phyloP scores from a whole-genome alignment of 2,113 vertebrate species.

The Caranx melampygus region DNA sequence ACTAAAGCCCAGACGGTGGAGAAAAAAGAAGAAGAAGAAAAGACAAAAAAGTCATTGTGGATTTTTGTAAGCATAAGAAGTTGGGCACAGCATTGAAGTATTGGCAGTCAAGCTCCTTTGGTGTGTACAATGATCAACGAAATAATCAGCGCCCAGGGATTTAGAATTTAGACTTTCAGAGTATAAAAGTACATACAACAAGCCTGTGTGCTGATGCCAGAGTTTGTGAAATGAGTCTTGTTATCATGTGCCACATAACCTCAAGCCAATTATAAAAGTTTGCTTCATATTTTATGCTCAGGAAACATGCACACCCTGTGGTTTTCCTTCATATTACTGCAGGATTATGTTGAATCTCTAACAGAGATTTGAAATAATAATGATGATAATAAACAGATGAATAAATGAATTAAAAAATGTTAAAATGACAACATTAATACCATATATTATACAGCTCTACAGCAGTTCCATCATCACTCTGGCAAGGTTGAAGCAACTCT shows the following conservation, averaged over 20 bases:
- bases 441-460: constrained; percentile 36
- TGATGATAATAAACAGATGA: background rate
- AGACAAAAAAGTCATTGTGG: constrained; percentile 28
- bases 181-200: constrained; percentile 23
- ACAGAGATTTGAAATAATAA: background rate
- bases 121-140: constrained; percentile 32
- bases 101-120: constrained; percentile 44
- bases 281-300: background rate
- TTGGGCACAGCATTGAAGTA: constrained; percentile 34
- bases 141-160: constrained; percentile 31
- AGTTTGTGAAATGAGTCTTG: constrained; percentile 1
- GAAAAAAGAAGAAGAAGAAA: background rate
- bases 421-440: constrained; percentile 46
- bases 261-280: constrained; percentile 22
- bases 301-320: background rate
- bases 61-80: constrained; percentile 30
- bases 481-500: constrained; percentile 65
- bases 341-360: background rate
- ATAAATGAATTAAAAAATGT: constrained; percentile 1
- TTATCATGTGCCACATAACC: background rate
- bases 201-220: constrained; percentile 36
- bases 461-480: constrained; percentile 2
- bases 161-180: constrained; percentile 38
- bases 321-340: background rate
- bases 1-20: constrained; percentile 23